Evolutionary conservation across 2,113 vertebrate genomes (phyloP), one percentile per base, ranked within the genome.

Genomic region (Crypturellus undulatus): DNA sequence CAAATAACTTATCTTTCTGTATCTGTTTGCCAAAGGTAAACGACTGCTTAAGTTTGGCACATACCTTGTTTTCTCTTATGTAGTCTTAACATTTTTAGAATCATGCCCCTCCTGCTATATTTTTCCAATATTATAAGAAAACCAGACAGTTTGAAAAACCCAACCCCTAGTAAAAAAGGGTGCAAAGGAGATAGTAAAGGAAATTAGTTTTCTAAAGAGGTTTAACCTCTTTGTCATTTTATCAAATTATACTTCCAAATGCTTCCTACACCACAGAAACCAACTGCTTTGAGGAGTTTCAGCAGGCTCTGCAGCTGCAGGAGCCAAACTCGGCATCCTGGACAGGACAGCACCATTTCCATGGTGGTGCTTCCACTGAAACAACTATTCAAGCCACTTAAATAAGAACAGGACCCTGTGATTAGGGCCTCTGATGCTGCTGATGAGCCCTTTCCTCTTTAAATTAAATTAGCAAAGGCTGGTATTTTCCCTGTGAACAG

Each of bases 231-330:
- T 68, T 34, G 18, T 84, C 78, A 15, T 19, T 32, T 1, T 43
- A 34, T 59, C 15, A 25, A 26, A 12, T 43, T 24, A 16, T 26
- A 28, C 28, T 40, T 84, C 15, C 69, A 63, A n/a, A 32, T 51
- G 42, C 52, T 42, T 42, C 40, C 40, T 9, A 2, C 19, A 36
- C 43, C 1, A 0, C 69, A 42, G 75, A 59, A 62, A 36, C 15
- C 59, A 52, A 1, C 16, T 54, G 4, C 2, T 0, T 16, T 26
- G 2, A 0, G 2, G 67, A 21, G 47, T 30, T 42, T 49, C 25
- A 9, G 51, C 59, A 26, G 9, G 16, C 10, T 17, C 34, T 45
- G 3, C 25, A 21, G 7, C 8, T 60, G 9, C 16, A 14, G 47
- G 30, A 64, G 60, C 60, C 21, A 77, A n/a, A n/a, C 67, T 52